Evolutionary conservation across 2,797 vertebrate species (phyloP).

Genomic region (Pangasius djambal): DNA sequence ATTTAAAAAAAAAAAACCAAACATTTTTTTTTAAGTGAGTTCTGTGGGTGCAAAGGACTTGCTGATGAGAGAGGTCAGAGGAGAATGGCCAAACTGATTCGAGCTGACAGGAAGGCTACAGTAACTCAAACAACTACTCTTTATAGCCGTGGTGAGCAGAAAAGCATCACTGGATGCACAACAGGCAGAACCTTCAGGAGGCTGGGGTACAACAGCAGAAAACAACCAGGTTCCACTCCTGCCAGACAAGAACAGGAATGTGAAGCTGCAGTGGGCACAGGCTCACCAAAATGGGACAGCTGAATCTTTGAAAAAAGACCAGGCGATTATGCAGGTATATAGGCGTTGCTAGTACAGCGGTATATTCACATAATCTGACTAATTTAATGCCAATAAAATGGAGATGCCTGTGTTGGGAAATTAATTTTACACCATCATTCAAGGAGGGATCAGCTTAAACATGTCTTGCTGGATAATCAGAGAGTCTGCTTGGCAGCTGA

Average conservation of each 20-base stretch:
- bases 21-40: not conserved
- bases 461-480: not conserved
- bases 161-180: not conserved
- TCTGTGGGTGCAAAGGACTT: not conserved
- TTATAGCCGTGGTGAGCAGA: not conserved
- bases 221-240: not conserved
- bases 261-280: not conserved
- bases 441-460: not conserved
- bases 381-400: not conserved
- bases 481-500: not conserved
- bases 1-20: no score
- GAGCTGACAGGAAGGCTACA: not conserved
- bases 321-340: not conserved
- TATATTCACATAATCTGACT: not conserved
- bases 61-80: not conserved
- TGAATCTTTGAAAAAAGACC: not conserved
- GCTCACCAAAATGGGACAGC: not conserved
- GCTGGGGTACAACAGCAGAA: not conserved
- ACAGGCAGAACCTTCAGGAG: not conserved
- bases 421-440: not conserved
- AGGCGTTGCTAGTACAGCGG: not conserved
- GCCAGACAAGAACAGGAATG: not conserved
- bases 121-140: not conserved
- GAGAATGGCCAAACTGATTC: not conserved
- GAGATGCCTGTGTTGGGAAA: not conserved